Evolutionary conservation across 1,140 invertebrate genomes (phyloP).

Genomic region (Hermetia illucens): DNA sequence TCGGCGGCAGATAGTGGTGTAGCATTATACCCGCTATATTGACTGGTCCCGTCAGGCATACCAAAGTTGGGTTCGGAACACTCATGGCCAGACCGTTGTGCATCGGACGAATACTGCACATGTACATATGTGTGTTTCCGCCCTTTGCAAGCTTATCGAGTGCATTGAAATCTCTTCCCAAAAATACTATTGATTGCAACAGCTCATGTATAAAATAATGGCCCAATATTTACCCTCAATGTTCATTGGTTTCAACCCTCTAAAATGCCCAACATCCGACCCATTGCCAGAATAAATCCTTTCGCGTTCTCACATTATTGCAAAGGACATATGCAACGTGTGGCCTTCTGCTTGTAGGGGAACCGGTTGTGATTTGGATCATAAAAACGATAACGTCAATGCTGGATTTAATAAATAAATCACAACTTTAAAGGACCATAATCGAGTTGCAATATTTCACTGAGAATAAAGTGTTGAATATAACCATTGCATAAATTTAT

Average conservation of each 20-base stretch:
- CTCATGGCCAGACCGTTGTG: not conserved
- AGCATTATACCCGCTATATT: not conserved
- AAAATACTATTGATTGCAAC: conserved; percentile 6
- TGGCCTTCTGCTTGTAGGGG: too few relatives aligned
- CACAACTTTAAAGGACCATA: too few relatives aligned
- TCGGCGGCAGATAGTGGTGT: not conserved
- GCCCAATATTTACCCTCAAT: conserved; percentile 8
- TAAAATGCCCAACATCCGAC: not conserved
- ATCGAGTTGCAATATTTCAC: too few relatives aligned
- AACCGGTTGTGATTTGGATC: too few relatives aligned
- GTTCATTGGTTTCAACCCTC: not conserved
- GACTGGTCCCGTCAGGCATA: not conserved
- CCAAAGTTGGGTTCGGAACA: not conserved
- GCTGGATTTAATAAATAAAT: too few relatives aligned
- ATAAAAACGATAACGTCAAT: too few relatives aligned
- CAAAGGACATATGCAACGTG: too few relatives aligned
- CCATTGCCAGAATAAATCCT: not conserved
- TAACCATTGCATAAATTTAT: too few relatives aligned
- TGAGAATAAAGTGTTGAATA: too few relatives aligned
- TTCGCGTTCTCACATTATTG: too few relatives aligned
- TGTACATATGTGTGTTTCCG: not conserved
- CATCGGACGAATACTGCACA: not conserved
- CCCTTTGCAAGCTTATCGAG: not conserved
- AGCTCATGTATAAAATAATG: conserved; percentile 9
- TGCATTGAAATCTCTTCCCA: not conserved